Percentiles rank a stretch among this genome's conserved stretches.
phyloP scores from a whole-genome alignment of 2,113 vertebrate species.

The Alethe castanea region DNA sequence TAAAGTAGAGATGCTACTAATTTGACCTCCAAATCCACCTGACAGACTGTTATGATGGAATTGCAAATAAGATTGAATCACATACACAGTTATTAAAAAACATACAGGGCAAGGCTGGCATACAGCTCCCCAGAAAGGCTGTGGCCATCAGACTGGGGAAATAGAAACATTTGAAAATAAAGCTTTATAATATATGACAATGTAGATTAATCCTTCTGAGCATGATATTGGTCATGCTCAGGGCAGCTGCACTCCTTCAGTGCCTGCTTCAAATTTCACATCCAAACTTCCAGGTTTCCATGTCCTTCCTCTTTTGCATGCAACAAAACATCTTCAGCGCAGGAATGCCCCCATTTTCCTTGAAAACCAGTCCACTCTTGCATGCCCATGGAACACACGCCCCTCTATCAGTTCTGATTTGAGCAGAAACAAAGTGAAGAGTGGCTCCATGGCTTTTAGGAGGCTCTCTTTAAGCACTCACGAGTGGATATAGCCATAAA shows the following conservation, averaged over 20 bases:
- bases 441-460: background rate
- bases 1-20: background rate
- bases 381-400: background rate
- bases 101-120: background rate
- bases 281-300: background rate
- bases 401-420: accelerated
- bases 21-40: background rate
- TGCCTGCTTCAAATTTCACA: background rate
- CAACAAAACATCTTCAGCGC: background rate
- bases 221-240: background rate
- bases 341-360: background rate
- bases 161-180: background rate
- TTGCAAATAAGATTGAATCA: background rate
- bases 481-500: accelerated
- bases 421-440: background rate
- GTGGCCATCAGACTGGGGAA: background rate
- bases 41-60: background rate
- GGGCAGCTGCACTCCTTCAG: background rate
- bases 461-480: background rate
- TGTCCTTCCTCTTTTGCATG: background rate
- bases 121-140: background rate
- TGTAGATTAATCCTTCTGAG: background rate
- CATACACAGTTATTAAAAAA: background rate
- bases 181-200: background rate
- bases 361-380: background rate